Percentiles rank a stretch among this genome's conserved stretches.
These are phyloP conservation scores for Entomobrya multifasciata DNA, from an alignment of 2,888 invertebrate species.

Conservation along the genomic window DNA sequence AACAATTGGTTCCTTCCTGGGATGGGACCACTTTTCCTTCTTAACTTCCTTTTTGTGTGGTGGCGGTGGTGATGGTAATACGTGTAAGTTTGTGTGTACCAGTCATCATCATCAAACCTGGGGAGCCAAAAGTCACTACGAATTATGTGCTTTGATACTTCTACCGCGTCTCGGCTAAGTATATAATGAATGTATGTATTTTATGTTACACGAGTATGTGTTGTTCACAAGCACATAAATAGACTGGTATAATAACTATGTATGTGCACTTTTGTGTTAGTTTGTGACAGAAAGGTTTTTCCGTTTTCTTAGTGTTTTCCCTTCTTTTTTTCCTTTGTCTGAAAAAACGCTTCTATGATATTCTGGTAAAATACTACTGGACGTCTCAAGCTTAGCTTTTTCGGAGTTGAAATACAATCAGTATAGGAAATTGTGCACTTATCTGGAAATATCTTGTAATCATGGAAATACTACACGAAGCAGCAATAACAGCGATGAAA, in stretches of 20 bases:
- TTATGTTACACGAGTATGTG: background rate
- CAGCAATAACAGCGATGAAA: background rate
- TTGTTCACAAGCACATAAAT: background rate
- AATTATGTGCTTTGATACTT: slow-evolving; percentile 4
- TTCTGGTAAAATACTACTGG: too few species aligned
- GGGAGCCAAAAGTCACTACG: slow-evolving; percentile 5
- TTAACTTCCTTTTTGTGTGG: slow-evolving; percentile 19
- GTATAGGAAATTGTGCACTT: slow-evolving; percentile 44
- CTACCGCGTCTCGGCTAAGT: background rate
- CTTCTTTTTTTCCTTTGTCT: background rate
- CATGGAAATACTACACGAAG: slow-evolving; percentile 10
- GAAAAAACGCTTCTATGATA: background rate
- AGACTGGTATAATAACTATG: too few species aligned
- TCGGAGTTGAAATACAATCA: slow-evolving; percentile 42
- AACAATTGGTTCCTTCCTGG: slow-evolving; percentile 75
- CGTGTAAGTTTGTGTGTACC: slow-evolving; percentile 1
- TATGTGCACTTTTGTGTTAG: background rate
- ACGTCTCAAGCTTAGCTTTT: too few species aligned
- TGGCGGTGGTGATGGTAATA: background rate
- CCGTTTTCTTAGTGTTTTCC: background rate
- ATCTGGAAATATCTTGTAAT: slow-evolving; percentile 32
- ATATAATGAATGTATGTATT: background rate
- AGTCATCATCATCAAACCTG: slow-evolving; percentile 4
- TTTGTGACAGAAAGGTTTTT: background rate
- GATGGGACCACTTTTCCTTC: slow-evolving; percentile 69